Conservation (phyloP, 2,797 vertebrate genomes). For the Anguilla megastoma region DNA sequence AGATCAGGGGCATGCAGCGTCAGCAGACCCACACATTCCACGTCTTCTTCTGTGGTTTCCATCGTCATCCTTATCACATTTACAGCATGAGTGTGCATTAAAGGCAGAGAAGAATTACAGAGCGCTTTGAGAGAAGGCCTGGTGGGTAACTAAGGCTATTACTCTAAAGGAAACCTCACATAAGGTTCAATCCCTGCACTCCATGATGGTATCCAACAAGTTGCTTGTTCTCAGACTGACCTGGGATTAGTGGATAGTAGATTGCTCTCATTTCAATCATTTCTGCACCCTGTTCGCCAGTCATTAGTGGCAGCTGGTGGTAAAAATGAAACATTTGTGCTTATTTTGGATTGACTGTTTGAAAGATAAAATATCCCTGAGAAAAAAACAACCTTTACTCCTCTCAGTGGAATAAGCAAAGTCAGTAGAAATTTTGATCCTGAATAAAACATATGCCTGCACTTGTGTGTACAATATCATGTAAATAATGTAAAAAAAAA, state of each 20-base stretch:
- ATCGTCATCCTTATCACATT: background rate
- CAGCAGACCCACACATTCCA: constrained; percentile 48
- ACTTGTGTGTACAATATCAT: constrained; percentile 16
- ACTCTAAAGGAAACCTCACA: background rate
- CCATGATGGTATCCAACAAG: background rate
- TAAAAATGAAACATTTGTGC: background rate
- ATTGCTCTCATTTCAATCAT: background rate
- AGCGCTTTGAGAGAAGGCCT: constrained; percentile 26
- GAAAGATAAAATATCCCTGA: background rate
- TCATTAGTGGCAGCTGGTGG: too few species aligned
- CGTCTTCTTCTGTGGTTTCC: background rate
- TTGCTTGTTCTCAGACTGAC: background rate
- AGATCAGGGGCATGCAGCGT: background rate
- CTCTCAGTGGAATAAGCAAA: background rate
- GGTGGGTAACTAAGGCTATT: background rate
- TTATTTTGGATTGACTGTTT: background rate
- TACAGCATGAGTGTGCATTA: constrained; percentile 40
- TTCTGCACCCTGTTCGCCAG: background rate
- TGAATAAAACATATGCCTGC: background rate
- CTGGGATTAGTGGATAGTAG: background rate
- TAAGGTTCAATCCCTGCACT: background rate
- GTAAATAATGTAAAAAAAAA: constrained; percentile 28
- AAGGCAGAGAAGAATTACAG: constrained; percentile 11
- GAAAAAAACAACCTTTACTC: background rate
- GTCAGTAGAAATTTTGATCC: background rate